phyloP scores from a whole-genome alignment of 2,888 invertebrate genomes.

The Oxycera nigricornis region DNA sequence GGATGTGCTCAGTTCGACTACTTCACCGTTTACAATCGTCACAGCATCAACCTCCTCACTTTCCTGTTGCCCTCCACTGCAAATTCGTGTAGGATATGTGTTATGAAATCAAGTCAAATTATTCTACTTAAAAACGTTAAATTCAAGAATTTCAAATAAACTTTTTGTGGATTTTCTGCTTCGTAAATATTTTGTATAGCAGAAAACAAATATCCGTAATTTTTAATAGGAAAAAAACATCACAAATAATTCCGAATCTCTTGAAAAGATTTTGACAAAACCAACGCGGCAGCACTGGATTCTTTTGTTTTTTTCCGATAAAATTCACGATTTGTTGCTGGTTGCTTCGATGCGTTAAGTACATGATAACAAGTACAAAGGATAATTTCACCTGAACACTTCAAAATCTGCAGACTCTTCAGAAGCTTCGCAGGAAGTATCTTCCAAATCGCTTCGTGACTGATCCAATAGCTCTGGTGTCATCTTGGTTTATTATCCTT shows the following conservation, averaged over 20 bases:
- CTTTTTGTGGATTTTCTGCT: conserved; percentile 11
- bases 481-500: no score
- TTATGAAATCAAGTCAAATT: background rate
- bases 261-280: conserved; percentile 16
- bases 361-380: no score
- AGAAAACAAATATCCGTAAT: conserved; percentile 13
- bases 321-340: background rate
- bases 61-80: background rate
- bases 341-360: background rate
- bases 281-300: background rate
- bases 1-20: background rate
- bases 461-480: no score
- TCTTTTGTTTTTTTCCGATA: background rate
- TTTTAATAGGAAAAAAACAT: conserved; percentile 6
- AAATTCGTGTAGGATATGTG: background rate
- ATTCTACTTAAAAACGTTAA: background rate
- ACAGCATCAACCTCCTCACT: background rate
- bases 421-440: background rate
- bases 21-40: background rate
- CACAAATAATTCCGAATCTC: conserved; percentile 19
- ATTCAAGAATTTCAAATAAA: background rate
- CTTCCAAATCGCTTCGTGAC: no score
- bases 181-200: background rate
- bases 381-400: background rate
- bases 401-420: background rate